Evolutionary conservation across 1,140 invertebrate species (phyloP).

Genomic region (Dysdera silvatica): DNA sequence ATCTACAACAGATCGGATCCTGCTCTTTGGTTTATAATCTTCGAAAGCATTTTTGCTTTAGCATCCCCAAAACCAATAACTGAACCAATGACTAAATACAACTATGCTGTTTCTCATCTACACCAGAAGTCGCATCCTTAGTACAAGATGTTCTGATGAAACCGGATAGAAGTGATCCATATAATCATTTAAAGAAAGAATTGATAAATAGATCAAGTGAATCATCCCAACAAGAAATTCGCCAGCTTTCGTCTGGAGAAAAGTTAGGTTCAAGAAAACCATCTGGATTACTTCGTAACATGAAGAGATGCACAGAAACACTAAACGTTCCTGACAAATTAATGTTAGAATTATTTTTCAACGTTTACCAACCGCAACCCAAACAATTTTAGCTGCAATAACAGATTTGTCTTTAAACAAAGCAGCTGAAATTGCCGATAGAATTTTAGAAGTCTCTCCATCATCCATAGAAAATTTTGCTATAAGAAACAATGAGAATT

Average conservation of each 20-base stretch:
- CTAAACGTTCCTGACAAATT: neutral
- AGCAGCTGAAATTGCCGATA: no score
- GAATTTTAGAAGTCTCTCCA: no score
- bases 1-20: neutral
- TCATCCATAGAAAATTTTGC: no score
- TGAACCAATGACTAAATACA: neutral
- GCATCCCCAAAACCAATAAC: neutral
- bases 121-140: neutral
- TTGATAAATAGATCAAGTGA: neutral
- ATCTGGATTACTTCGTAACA: neutral
- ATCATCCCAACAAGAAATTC: neutral
- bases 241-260: neutral
- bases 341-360: neutral
- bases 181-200: neutral
- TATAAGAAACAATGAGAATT: no score
- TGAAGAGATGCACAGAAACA: neutral
- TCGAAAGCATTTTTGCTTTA: neutral
- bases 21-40: neutral
- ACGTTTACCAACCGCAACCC: no score
- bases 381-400: no score
- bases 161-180: neutral
- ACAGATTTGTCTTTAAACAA: no score
- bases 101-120: neutral
- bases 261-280: neutral
- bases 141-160: neutral